Evolutionary conservation across 2,797 vertebrate genomes (phyloP).

Genomic region (Chloroceryle inda): DNA sequence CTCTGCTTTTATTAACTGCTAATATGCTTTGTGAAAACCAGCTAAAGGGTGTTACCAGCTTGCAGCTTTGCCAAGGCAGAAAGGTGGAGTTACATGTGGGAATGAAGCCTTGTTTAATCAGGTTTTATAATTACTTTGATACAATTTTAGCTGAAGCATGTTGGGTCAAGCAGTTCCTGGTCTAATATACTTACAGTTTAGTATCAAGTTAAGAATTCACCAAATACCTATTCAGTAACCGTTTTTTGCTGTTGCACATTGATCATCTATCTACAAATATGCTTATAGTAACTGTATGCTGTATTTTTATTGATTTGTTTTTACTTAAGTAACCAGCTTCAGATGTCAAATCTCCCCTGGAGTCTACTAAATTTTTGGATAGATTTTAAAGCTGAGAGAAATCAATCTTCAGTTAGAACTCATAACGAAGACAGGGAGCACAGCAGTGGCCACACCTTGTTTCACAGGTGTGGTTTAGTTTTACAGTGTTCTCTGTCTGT

Average conservation of each 20-base stretch:
- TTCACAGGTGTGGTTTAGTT: not conserved
- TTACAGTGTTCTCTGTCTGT: not conserved
- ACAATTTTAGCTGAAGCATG: slow-evolving; percentile 71
- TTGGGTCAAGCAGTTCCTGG: slow-evolving; percentile 70
- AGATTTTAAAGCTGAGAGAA: not conserved
- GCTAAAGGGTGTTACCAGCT: slow-evolving; percentile 71
- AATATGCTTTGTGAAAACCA: slow-evolving; percentile 31
- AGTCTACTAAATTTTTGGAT: not conserved
- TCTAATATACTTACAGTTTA: slow-evolving; percentile 1
- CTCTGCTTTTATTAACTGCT: not conserved
- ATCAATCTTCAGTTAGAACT: not conserved
- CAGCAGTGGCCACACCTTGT: not conserved
- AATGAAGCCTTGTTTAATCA: slow-evolving; percentile 79
- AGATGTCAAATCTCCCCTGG: not conserved
- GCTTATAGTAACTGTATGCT: not conserved
- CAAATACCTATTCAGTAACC: not conserved
- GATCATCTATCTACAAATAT: not conserved
- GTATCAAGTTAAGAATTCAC: not conserved
- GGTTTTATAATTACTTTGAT: slow-evolving; percentile 72
- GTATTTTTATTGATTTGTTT: not conserved
- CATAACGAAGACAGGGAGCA: not conserved
- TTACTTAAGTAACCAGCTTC: not conserved
- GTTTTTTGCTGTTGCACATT: not conserved
- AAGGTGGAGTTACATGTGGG: slow-evolving; percentile 77
- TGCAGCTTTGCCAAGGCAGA: slow-evolving; percentile 65